Percentiles rank a stretch among this genome's conserved stretches.
These are phyloP conservation scores for Phyllostomus discolor DNA, from an alignment of 2,113 vertebrate genomes.

Conservation along the genomic window DNA sequence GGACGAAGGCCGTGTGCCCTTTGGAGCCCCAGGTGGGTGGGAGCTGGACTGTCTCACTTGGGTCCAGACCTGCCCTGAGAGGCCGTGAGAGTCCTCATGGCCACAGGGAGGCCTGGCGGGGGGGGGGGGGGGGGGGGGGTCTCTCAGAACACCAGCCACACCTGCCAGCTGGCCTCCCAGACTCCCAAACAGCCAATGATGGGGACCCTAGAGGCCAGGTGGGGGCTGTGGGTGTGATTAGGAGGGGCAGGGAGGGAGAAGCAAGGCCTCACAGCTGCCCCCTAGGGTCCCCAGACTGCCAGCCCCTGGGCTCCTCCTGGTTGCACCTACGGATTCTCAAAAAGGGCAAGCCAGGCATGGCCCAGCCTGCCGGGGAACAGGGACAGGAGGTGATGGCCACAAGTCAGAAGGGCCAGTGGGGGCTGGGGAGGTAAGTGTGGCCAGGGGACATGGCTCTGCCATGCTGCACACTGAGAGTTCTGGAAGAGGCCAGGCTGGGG, in stretches of 20 bases:
- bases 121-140: too few relatives aligned
- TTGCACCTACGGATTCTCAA: neutral
- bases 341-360: neutral
- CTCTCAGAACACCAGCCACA: neutral
- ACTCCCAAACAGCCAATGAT: neutral
- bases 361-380: neutral
- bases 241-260: neutral
- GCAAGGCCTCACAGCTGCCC: neutral
- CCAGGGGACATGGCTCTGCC: neutral
- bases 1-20: too few relatives aligned
- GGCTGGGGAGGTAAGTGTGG: neutral
- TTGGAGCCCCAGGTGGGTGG: neutral
- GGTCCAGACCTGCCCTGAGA: neutral
- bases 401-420: neutral
- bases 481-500: neutral
- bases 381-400: neutral
- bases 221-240: neutral
- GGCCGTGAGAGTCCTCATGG: neutral
- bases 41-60: neutral
- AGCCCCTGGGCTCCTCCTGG: neutral
- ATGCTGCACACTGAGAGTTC: neutral
- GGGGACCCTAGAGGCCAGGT: neutral
- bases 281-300: neutral
- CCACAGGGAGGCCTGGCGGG: neutral
- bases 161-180: neutral